Evolutionary conservation across 2,797 vertebrate species (phyloP).

Genomic region (Thalassophryne amazonica): DNA sequence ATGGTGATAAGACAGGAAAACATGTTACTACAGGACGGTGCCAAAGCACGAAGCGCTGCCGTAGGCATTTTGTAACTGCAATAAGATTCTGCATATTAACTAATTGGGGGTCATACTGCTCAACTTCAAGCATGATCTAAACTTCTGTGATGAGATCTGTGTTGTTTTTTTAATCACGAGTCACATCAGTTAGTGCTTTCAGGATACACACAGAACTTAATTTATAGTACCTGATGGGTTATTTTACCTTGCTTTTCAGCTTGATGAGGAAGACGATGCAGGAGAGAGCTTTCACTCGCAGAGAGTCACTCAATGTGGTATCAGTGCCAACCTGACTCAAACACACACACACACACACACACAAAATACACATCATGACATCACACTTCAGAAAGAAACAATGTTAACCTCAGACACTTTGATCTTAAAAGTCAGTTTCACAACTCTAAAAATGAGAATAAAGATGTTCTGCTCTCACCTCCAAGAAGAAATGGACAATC

Average conservation of each 20-base stretch:
- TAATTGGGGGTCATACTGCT: too few relatives aligned
- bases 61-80: too few relatives aligned
- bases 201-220: background rate
- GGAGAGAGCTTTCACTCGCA: slow-evolving; percentile 85
- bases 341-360: slow-evolving; percentile 21
- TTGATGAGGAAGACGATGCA: slow-evolving; percentile 85
- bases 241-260: slow-evolving; percentile 86
- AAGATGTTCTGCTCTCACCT: slow-evolving; percentile 68
- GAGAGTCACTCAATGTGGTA: slow-evolving; percentile 69
- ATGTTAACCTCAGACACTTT: background rate
- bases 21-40: too few relatives aligned
- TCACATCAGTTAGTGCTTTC: too few relatives aligned
- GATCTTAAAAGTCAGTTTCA: background rate
- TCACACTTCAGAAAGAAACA: background rate
- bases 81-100: too few relatives aligned
- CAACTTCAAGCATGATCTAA: too few relatives aligned
- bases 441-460: background rate
- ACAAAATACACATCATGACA: background rate
- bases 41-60: too few relatives aligned
- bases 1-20: too few relatives aligned
- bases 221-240: background rate
- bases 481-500: slow-evolving; percentile 84
- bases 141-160: too few relatives aligned
- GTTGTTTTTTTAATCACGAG: too few relatives aligned
- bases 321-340: slow-evolving; percentile 80